Evolutionary conservation across 1,140 invertebrate species (phyloP), one percentile per base, ranked within the genome.

Genomic region (Sycophaga agraensis): DNA sequence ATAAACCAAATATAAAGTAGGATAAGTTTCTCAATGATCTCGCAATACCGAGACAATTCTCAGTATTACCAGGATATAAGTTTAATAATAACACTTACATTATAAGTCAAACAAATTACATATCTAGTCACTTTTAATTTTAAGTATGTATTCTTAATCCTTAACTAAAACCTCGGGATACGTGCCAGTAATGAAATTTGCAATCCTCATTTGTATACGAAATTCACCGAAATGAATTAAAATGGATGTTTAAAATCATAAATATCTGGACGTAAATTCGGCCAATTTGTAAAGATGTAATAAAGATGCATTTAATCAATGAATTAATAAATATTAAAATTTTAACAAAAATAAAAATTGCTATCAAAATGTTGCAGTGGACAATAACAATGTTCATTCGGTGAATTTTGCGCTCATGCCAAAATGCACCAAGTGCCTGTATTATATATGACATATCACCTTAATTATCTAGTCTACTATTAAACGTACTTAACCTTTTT

Each of bases 1-100:
- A 40, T 4, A 12, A 45, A 58, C 59, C 60, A 59, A 63, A 63
- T 66, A 40, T 55, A 57, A 57, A 34, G 51, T 50, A 66, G 46
- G 17, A 11, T 60, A 65, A 60, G 43, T 55, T 49, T 61, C 19
- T 45, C 24, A 49, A 31, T 48, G 11, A 49, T 61, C 51, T 61
- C 42, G 42, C 22, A 31, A 17, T 40, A 22, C 31, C 8, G 49
- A 53, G 51, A 54, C 24, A 24, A 9, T 19, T 16, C 50, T 48
- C 59, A 61, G 59, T 61, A 61, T 61, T 61, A 61, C 49, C 59
- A 61, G 59, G 24, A 4, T 55, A n/a, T 61, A 61, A 61, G 51
- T 49, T 61, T 46, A 54, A 21, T 51, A 48, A 22, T 48, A 8
- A 9, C 26, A 51, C 4, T 24, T 16, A 22, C 16, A 22, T 4